Percentiles rank a stretch among this genome's conserved stretches.
Conservation (phyloP, 1,140 invertebrate species). For the Carposina sasakii region DNA sequence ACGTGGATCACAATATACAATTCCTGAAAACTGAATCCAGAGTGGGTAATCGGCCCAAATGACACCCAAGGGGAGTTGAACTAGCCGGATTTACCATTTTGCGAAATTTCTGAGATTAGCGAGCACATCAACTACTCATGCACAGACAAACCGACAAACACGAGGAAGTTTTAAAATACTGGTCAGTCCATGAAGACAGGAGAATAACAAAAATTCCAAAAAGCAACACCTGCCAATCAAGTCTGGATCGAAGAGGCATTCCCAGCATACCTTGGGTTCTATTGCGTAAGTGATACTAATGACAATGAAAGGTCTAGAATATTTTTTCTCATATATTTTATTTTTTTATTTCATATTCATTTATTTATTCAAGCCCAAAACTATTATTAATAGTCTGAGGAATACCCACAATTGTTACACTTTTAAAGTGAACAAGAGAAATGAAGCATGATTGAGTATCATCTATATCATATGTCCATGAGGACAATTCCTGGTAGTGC, state of each 20-base stretch:
- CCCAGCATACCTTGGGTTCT: background rate
- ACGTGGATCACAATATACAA: conserved; percentile 31
- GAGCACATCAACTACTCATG: background rate
- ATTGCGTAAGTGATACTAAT: too few species aligned
- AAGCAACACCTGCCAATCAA: background rate
- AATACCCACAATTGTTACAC: too few species aligned
- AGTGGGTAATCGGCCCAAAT: conserved; percentile 40
- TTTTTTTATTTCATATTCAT: too few species aligned
- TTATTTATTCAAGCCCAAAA: too few species aligned
- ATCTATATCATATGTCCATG: too few species aligned
- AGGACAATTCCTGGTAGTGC: too few species aligned
- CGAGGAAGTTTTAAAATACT: conserved; percentile 2
- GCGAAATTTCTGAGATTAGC: background rate
- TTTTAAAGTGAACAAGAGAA: too few species aligned
- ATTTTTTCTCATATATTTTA: conserved; percentile 46
- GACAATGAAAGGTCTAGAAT: too few species aligned
- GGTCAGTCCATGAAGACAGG: background rate
- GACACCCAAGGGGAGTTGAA: conserved; percentile 1
- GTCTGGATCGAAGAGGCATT: background rate
- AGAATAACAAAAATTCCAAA: background rate
- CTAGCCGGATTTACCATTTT: background rate
- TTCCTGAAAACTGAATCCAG: conserved; percentile 30
- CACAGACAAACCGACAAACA: background rate
- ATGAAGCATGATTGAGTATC: too few species aligned
- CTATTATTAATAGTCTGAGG: too few species aligned